Evolutionary conservation across 2,797 vertebrate species (phyloP).

Genomic region (Phaenicophaeus curvirostris): DNA sequence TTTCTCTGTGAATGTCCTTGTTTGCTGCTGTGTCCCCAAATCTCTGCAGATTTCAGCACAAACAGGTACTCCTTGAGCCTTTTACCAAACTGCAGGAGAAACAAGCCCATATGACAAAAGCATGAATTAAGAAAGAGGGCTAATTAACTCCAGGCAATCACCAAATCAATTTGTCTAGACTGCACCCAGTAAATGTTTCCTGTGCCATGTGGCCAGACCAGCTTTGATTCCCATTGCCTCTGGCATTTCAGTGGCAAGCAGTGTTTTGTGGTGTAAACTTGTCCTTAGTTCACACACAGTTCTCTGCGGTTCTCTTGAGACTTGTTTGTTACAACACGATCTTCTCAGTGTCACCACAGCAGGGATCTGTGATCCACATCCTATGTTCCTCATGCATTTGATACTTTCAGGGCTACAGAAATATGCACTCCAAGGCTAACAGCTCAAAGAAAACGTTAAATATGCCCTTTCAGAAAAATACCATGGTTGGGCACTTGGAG

Average conservation of each 20-base stretch:
- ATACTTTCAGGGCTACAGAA: not conserved
- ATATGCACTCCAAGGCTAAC: not conserved
- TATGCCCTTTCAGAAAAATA: not conserved
- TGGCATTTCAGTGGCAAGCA: conserved; percentile 20
- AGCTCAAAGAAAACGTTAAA: not conserved
- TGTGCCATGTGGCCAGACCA: not conserved
- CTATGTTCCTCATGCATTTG: not conserved
- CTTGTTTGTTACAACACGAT: not conserved
- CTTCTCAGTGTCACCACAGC: not conserved
- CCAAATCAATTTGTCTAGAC: conserved; percentile 7
- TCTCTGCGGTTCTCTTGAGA: not conserved
- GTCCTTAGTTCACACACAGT: not conserved
- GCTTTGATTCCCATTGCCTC: conserved; percentile 13
- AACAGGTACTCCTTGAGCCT: not conserved
- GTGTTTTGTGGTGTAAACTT: not conserved
- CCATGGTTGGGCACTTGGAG: not conserved
- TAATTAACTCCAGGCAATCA: not conserved
- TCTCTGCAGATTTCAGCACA: not conserved
- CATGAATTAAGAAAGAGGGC: not conserved
- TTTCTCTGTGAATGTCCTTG: not conserved
- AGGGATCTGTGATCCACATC: conserved; percentile 34
- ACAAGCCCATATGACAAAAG: not conserved
- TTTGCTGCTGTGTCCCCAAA: not conserved
- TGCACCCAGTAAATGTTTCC: not conserved
- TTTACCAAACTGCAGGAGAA: not conserved